These are phyloP conservation scores for Choloepus hoffmanni DNA, from an alignment of 2,113 vertebrate species.

Conservation along the genomic window DNA sequence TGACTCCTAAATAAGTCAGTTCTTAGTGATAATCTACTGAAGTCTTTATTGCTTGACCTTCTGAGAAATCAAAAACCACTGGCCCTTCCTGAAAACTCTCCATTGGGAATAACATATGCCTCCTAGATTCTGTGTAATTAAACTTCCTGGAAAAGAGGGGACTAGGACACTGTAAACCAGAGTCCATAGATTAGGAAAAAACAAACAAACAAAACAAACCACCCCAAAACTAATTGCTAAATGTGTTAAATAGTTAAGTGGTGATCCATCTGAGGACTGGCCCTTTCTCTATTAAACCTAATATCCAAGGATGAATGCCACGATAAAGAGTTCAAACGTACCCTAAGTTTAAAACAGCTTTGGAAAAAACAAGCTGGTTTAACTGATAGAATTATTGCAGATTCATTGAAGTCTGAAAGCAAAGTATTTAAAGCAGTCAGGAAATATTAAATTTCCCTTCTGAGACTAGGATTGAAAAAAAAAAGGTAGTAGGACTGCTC, in stretches of 20 bases:
- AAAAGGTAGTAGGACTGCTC: constrained; percentile 76
- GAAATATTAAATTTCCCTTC: constrained; percentile 77
- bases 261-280: constrained; percentile 51
- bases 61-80: constrained; percentile 66
- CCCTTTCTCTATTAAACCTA: constrained; percentile 55
- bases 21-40: constrained; percentile 68
- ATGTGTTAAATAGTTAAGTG: constrained; percentile 59
- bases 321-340: constrained; percentile 57
- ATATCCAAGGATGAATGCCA: constrained; percentile 26
- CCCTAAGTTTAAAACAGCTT: constrained; percentile 62
- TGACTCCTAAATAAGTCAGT: constrained; percentile 45
- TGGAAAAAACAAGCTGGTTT: constrained; percentile 75
- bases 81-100: constrained; percentile 49
- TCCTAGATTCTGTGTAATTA: constrained; percentile 63
- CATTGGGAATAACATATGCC: constrained; percentile 19
- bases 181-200: constrained; percentile 36
- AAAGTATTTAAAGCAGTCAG: constrained; percentile 81
- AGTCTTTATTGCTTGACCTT: constrained; percentile 67
- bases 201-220: constrained; percentile 20
- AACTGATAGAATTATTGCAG: constrained; percentile 80
- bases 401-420: constrained; percentile 81
- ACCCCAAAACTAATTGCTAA: constrained; percentile 42
- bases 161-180: background rate
- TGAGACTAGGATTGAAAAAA: constrained; percentile 66
- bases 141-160: constrained; percentile 59